These are phyloP conservation scores for Epinotia bilunana DNA, from an alignment of 2,888 invertebrate genomes.

Conservation along the genomic window DNA sequence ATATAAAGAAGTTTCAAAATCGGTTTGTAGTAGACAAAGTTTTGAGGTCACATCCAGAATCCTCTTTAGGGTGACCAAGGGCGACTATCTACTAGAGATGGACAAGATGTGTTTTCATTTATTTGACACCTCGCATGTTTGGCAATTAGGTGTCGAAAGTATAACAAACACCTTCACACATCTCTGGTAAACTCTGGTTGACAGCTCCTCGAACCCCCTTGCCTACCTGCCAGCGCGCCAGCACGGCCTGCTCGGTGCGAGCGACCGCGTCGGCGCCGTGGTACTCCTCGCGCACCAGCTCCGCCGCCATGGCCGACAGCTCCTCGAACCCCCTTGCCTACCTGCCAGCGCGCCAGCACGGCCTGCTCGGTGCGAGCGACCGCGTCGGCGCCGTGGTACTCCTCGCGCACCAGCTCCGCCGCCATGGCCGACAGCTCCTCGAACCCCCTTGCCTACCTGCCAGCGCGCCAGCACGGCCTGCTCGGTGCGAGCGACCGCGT, in stretches of 20 bases:
- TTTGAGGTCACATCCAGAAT: no score
- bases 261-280: slow-evolving; percentile 93
- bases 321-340: slow-evolving; percentile 93
- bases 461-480: slow-evolving; percentile 93
- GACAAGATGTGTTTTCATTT: no score
- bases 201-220: no score
- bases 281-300: slow-evolving; percentile 95
- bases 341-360: slow-evolving; percentile 93
- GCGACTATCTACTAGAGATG: no score
- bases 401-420: slow-evolving; percentile 94
- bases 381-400: slow-evolving; percentile 94
- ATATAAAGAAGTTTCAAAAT: no score
- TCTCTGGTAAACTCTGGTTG: no score
- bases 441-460: slow-evolving; percentile 90
- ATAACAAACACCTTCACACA: no score
- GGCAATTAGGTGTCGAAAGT: no score
- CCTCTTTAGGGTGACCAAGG: no score
- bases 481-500: slow-evolving; percentile 88
- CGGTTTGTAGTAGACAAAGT: no score
- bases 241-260: slow-evolving; percentile 89
- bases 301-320: slow-evolving; percentile 96
- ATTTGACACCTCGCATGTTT: no score
- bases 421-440: slow-evolving; percentile 97
- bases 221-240: slow-evolving; percentile 90
- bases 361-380: slow-evolving; percentile 89